These are phyloP conservation scores for Tanypteryx hageni DNA, from an alignment of 2,888 invertebrate species.

Conservation along the genomic window DNA sequence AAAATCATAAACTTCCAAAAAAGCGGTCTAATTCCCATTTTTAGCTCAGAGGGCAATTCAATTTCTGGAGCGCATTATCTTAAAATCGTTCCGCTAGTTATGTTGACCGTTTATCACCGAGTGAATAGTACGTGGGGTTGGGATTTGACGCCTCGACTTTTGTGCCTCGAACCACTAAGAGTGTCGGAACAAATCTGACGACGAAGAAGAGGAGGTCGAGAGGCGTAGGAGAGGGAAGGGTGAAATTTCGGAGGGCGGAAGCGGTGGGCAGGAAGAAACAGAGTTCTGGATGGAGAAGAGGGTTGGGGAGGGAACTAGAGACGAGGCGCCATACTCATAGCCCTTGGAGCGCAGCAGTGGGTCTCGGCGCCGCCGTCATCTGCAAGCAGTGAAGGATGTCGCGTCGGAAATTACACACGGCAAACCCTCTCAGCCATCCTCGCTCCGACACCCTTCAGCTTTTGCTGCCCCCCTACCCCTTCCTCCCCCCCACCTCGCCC, in stretches of 20 bases:
- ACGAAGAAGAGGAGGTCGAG: too few species aligned
- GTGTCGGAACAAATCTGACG: too few species aligned
- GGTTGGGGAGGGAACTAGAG: neutral
- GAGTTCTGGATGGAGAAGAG: neutral
- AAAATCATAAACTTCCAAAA: too few species aligned
- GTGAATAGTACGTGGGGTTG: too few species aligned
- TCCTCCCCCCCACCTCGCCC: neutral
- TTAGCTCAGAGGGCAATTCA: too few species aligned
- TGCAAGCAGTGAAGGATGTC: slow-evolving; percentile 21
- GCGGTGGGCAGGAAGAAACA: neutral
- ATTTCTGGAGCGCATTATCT: too few species aligned
- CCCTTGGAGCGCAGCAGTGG: neutral
- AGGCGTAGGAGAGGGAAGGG: too few species aligned
- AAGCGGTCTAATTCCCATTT: too few species aligned
- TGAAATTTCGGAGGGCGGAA: neutral
- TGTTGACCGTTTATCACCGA: too few species aligned
- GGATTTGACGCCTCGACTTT: too few species aligned
- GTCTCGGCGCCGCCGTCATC: slow-evolving; percentile 27
- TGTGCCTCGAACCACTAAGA: too few species aligned
- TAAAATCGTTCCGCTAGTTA: too few species aligned
- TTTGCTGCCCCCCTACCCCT: neutral
- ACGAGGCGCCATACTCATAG: neutral
- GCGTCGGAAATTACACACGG: slow-evolving; percentile 12
- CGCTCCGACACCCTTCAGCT: neutral
- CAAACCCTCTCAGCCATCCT: neutral